These are phyloP conservation scores for Dicaeum eximium DNA, from an alignment of 2,113 vertebrate species.

Conservation along the genomic window DNA sequence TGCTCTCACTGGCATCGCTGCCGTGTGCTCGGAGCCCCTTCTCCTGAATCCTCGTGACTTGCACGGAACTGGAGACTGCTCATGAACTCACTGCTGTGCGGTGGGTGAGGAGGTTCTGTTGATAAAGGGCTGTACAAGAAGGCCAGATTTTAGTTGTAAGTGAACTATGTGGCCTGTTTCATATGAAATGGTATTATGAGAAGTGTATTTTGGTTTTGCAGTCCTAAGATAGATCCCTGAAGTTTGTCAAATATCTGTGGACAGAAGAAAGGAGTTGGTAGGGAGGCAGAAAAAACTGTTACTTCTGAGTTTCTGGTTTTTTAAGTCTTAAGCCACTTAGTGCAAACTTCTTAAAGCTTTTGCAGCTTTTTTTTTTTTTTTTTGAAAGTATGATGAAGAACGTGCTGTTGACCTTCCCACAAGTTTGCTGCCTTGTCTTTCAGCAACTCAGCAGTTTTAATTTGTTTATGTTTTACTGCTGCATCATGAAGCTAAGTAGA, in stretches of 20 bases:
- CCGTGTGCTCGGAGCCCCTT: rapidly evolving
- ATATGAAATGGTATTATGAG: neutral
- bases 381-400: neutral
- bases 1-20: rapidly evolving
- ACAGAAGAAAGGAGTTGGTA: neutral
- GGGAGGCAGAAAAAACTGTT: neutral
- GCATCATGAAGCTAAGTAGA: neutral
- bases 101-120: neutral
- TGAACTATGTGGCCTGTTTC: neutral
- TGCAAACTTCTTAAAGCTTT: neutral
- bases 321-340: neutral
- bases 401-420: neutral
- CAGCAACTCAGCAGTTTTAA: neutral
- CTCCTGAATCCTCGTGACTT: rapidly evolving
- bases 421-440: neutral
- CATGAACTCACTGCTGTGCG: neutral
- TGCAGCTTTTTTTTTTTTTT: neutral
- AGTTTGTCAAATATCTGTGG: neutral
- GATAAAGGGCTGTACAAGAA: neutral
- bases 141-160: neutral
- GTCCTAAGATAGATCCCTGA: neutral
- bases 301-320: neutral
- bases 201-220: neutral
- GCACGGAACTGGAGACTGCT: rapidly evolving
- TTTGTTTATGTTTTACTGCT: neutral